These are phyloP conservation scores for Galeopsomyia nigrocyanea DNA, from an alignment of 2,888 invertebrate species.

Conservation along the genomic window DNA sequence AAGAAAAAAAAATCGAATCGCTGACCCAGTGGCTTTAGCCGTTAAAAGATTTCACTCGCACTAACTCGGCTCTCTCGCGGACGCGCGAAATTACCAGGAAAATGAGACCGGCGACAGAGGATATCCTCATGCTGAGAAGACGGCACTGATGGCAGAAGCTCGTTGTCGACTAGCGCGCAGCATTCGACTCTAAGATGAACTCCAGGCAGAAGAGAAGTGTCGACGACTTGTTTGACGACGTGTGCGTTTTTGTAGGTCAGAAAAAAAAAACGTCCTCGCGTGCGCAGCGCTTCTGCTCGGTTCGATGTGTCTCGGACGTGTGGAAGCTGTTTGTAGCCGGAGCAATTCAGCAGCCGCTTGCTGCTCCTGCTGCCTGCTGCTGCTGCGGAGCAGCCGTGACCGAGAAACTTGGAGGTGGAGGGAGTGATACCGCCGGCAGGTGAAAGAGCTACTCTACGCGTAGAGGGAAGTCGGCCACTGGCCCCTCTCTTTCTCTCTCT, in stretches of 20 bases:
- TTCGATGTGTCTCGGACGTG: too few species aligned
- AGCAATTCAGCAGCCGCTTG: background rate
- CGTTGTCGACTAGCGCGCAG: too few species aligned
- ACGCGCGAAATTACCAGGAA: constrained; percentile 32
- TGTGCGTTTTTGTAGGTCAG: too few species aligned
- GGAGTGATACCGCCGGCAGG: background rate
- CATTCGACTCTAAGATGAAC: too few species aligned
- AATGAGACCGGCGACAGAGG: constrained; percentile 32
- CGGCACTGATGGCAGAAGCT: background rate
- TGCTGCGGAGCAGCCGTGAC: constrained; percentile 24
- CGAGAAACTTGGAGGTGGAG: constrained; percentile 26
- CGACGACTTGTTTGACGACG: too few species aligned
- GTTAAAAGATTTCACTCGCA: background rate
- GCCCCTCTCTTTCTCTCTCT: constrained; percentile 6
- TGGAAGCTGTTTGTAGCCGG: too few species aligned
- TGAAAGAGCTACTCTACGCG: constrained; percentile 15
- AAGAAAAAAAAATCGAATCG: background rate
- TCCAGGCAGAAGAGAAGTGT: too few species aligned
- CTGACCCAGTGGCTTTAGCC: background rate
- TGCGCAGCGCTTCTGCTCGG: too few species aligned
- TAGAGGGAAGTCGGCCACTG: constrained; percentile 37
- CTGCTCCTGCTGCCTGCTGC: background rate
- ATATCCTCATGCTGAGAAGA: constrained; percentile 28
- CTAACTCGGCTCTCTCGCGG: background rate
- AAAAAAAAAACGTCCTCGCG: too few species aligned